Evolutionary conservation across 2,113 vertebrate genomes (phyloP), one percentile per base, ranked within the genome.

Genomic region (Trochalopteron elliotii): DNA sequence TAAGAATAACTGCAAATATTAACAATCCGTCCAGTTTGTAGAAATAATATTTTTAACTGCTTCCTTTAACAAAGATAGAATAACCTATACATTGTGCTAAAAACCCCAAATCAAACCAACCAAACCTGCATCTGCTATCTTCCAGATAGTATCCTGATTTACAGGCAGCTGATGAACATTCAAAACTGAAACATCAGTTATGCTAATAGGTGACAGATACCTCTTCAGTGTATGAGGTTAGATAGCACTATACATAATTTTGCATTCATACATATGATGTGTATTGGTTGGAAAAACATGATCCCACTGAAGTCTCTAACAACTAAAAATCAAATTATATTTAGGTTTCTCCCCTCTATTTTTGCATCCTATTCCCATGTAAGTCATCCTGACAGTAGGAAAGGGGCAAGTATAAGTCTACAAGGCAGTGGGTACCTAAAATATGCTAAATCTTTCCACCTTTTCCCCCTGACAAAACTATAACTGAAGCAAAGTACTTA

Each of bases 71-170:
- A 90, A 90, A 76, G 21, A 63, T 5, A 59, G 11, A 88, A 76
- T 8, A 77, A 74, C 42, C 20, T 39, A 60, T 33, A 77, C 7
- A 13, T 15, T 37, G 25, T 55, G 37, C 8, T 71, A 15, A 86
- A 64, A 22, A 5, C 0, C 1, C 12, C 30, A 57, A 69, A 47
- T 5, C 7, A 61, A 68, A 69, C 1, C 0, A 4, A 72, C 12
- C 23, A 23, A 87, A 39, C 2, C 6, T 72, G 23, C 16, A 75
- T 31, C 39, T 83, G 37, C 14, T 57, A 4, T 50, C 53, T 52
- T 55, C 17, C 37, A 82, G n/a, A 23, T 1, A 47, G 8, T 19
- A 60, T 14, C 31, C 28, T 55, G 47, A 87, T 70, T 69, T 77
- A 90, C 25, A 61, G 31, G 31, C 25, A 89, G 12, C 13, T 90